Conservation (phyloP, 2,888 invertebrate species). For the Philereme transversata region DNA sequence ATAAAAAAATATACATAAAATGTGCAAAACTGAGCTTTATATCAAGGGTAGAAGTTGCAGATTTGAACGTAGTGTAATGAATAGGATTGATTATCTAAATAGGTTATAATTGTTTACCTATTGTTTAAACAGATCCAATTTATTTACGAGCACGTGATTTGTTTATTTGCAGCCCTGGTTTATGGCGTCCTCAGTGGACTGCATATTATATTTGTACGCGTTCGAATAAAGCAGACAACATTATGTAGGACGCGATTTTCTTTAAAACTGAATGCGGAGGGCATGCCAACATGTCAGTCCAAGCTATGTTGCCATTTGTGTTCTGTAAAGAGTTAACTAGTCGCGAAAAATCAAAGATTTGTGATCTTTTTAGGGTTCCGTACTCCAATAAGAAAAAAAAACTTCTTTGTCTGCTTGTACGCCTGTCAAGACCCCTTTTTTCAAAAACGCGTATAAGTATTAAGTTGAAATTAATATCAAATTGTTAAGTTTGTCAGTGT, state of each 20-base stretch:
- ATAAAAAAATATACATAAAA: not conserved
- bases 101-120: constrained; percentile 6
- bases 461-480: too few relatives aligned
- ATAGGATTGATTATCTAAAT: not conserved
- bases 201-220: constrained; percentile 30
- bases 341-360: too few relatives aligned
- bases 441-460: too few relatives aligned
- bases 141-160: constrained; percentile 31
- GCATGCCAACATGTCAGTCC: too few relatives aligned
- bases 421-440: too few relatives aligned
- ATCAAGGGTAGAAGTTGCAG: not conserved
- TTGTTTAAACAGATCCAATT: constrained; percentile 19
- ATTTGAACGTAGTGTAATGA: not conserved
- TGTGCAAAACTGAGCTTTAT: not conserved
- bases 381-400: too few relatives aligned
- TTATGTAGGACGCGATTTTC: constrained; percentile 18
- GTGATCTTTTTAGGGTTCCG: too few relatives aligned
- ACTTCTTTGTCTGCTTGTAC: too few relatives aligned
- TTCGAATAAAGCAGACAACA: constrained; percentile 10
- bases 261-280: not conserved
- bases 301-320: too few relatives aligned
- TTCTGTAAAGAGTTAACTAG: too few relatives aligned
- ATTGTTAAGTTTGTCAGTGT: too few relatives aligned
- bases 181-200: constrained; percentile 24
- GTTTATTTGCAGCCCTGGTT: constrained; percentile 32